Conservation (phyloP, 2,888 invertebrate genomes). For the Apotomis betuletana region DNA sequence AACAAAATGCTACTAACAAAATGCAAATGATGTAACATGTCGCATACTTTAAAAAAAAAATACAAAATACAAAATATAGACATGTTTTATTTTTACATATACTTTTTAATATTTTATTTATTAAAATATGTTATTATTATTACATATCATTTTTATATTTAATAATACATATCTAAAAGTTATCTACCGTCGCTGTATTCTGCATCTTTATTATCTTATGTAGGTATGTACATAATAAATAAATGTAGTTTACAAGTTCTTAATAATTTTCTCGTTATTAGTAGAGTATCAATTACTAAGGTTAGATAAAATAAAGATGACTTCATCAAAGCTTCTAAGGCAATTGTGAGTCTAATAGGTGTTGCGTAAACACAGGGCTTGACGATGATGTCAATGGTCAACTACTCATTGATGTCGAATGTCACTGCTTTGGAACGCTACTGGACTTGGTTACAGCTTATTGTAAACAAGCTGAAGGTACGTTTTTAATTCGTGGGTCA, state of each 20-base stretch:
- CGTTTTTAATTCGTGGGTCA: too few relatives aligned
- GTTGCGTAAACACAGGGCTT: slow-evolving; percentile 53
- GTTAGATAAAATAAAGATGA: slow-evolving; percentile 49
- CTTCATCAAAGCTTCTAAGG: slow-evolving; percentile 54
- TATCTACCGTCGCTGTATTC: not conserved
- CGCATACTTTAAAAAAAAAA: too few relatives aligned
- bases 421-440: slow-evolving; percentile 50
- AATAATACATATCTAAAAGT: too few relatives aligned
- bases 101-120: too few relatives aligned
- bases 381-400: slow-evolving; percentile 60
- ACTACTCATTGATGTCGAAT: slow-evolving; percentile 61
- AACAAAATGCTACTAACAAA: too few relatives aligned
- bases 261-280: not conserved
- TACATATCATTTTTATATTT: too few relatives aligned
- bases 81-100: too few relatives aligned
- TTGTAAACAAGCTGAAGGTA: not conserved
- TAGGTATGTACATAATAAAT: too few relatives aligned
- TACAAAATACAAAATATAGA: too few relatives aligned
- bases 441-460: slow-evolving; percentile 19
- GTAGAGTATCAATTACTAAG: slow-evolving; percentile 37
- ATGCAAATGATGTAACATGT: too few relatives aligned
- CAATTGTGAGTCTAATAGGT: slow-evolving; percentile 52
- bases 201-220: not conserved
- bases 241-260: not conserved
- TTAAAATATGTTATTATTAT: too few relatives aligned